Percentiles rank a stretch among this genome's conserved stretches.
phyloP scores from a whole-genome alignment of 2,888 invertebrate genomes.

The Pachliopta kotzebuea region DNA sequence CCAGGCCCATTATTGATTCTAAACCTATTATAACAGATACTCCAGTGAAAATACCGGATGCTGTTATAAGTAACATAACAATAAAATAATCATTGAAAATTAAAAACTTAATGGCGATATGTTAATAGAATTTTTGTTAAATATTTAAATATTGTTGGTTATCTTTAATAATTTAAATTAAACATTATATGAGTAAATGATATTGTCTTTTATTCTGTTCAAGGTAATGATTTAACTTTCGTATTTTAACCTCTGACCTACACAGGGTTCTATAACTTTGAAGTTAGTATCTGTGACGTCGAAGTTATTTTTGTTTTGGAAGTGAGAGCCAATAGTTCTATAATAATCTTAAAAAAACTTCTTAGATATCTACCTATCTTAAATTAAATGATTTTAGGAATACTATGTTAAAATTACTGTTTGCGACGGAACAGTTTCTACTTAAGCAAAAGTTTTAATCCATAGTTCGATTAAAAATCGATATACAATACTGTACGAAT shows the following conservation, averaged over 20 bases:
- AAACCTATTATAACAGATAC: neutral
- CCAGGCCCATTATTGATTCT: neutral
- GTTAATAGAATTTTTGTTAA: neutral
- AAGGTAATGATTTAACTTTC: neutral
- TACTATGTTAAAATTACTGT: too few species aligned
- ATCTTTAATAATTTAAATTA: slow-evolving; percentile 6
- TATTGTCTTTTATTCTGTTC: neutral
- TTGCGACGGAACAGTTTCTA: too few species aligned
- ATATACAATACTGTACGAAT: too few species aligned
- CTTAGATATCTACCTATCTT: too few species aligned
- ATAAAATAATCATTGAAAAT: slow-evolving; percentile 3
- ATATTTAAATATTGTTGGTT: slow-evolving; percentile 9
- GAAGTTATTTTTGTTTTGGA: too few species aligned
- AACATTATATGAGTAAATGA: neutral
- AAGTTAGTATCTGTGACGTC: neutral
- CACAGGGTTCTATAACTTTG: neutral
- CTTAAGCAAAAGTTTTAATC: too few species aligned
- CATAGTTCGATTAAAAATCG: too few species aligned
- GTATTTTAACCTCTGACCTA: neutral
- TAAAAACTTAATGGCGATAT: neutral
- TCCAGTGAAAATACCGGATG: neutral
- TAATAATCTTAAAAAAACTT: too few species aligned
- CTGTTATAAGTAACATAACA: slow-evolving; percentile 1
- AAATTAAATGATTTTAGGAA: too few species aligned
- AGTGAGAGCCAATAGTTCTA: too few species aligned